Percentiles rank a stretch among this genome's conserved stretches.
Evolutionary conservation across 2,888 invertebrate genomes (phyloP).

Genomic region (Sinelater perroti): DNA sequence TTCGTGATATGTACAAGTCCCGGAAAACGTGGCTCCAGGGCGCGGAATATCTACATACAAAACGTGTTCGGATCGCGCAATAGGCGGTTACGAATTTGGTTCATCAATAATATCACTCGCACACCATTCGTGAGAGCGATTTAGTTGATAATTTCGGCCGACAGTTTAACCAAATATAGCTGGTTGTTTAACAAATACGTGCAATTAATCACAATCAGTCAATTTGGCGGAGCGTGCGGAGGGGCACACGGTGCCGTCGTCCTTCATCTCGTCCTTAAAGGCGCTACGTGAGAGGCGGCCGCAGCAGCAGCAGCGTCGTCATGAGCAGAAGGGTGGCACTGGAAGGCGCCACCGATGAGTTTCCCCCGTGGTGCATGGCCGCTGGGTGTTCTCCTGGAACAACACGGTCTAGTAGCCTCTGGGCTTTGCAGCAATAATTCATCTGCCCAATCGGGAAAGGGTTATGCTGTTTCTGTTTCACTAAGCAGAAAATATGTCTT

Average conservation of each 20-base stretch:
- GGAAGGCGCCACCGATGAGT: constrained; percentile 48
- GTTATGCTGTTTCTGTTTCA: constrained; percentile 13
- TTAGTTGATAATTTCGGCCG: constrained; percentile 31
- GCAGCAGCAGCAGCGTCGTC: constrained; percentile 38
- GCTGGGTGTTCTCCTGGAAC: constrained; percentile 84
- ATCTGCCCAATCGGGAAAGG: constrained; percentile 27
- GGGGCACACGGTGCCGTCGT: constrained; percentile 11
- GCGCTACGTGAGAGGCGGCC: constrained; percentile 46
- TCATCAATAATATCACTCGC: constrained; percentile 39
- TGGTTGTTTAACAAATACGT: constrained; percentile 30
- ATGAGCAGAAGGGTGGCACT: constrained; percentile 27
- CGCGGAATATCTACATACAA: constrained; percentile 23
- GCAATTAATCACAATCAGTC: constrained; percentile 42
- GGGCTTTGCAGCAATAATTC: constrained; percentile 22
- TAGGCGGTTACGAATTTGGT: constrained; percentile 35
- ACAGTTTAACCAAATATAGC: constrained; percentile 29
- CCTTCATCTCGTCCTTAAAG: constrained; percentile 27
- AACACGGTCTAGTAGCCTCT: constrained; percentile 47
- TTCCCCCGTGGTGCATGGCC: constrained; percentile 80
- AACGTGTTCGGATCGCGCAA: constrained; percentile 31
- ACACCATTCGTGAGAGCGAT: constrained; percentile 37
- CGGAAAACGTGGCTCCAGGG: constrained; percentile 27
- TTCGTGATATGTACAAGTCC: constrained; percentile 42
- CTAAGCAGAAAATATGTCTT: constrained; percentile 16
- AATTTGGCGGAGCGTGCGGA: constrained; percentile 31